A percentile compares a stretch with the other conserved stretches of the same genome.
phyloP scores from a whole-genome alignment of 2,888 invertebrate species.

The Acanthacorydalis orientalis region DNA sequence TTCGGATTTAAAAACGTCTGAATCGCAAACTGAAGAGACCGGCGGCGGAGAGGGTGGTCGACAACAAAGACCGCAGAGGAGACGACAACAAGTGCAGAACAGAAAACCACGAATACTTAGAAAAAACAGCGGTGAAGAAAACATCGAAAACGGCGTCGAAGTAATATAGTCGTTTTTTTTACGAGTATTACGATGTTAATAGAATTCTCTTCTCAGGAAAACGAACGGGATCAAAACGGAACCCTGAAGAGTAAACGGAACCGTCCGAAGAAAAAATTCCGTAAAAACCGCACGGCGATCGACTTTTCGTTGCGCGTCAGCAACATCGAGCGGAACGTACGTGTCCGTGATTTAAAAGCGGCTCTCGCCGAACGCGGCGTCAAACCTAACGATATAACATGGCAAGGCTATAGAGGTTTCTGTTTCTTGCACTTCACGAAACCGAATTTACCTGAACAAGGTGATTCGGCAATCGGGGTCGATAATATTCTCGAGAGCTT shows the following conservation, averaged over 20 bases:
- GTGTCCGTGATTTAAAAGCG: constrained; percentile 57
- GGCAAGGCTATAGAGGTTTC: constrained; percentile 30
- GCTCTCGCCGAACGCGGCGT: constrained; percentile 57
- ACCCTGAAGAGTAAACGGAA: constrained; percentile 17
- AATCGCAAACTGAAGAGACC: constrained; percentile 12
- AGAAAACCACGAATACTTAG: constrained; percentile 3
- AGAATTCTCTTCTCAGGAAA: neutral
- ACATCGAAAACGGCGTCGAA: neutral
- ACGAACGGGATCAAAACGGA: neutral
- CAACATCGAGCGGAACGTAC: constrained; percentile 52
- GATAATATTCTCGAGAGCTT: constrained; percentile 31
- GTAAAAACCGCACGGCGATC: constrained; percentile 16
- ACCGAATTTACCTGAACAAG: constrained; percentile 17
- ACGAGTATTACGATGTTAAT: too few relatives aligned
- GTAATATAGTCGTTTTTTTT: neutral
- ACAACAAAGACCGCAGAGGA: constrained; percentile 2
- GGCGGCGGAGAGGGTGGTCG: constrained; percentile 6
- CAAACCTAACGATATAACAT: constrained; percentile 58
- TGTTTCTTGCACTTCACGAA: constrained; percentile 57
- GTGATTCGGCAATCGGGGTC: constrained; percentile 22
- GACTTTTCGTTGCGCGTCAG: constrained; percentile 46
- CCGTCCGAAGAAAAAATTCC: neutral
- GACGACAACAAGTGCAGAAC: constrained; percentile 1
- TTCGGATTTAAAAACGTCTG: constrained; percentile 13
- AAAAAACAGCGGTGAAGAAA: constrained; percentile 6